phyloP scores from a whole-genome alignment of 2,113 vertebrate species.

The Coturnix japonica region DNA sequence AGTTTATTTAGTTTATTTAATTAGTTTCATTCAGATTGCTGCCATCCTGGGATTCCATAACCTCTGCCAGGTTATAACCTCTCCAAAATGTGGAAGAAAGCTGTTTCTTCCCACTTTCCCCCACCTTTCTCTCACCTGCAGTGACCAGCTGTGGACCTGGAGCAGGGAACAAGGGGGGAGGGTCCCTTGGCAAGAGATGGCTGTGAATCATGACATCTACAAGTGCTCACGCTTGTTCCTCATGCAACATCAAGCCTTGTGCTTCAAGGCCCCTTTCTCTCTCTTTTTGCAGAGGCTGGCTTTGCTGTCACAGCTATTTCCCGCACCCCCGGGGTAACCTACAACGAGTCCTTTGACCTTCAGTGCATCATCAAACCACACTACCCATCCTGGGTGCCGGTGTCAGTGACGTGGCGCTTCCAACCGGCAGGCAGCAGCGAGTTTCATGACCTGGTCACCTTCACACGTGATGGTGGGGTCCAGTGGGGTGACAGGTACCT shows the following conservation, averaged over 20 bases:
- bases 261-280: not conserved
- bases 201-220: fast-evolving
- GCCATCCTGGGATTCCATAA: not conserved
- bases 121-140: not conserved
- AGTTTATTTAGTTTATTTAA: no score
- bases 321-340: conserved; percentile 90
- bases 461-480: conserved; percentile 90
- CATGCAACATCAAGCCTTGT: not conserved
- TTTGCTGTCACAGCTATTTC: conserved; percentile 95
- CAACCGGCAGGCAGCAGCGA: conserved; percentile 82
- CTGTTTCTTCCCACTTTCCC: not conserved
- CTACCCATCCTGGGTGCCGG: conserved; percentile 87
- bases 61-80: not conserved
- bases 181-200: not conserved
- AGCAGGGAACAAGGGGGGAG: not conserved
- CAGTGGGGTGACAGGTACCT: conserved; percentile 89
- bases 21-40: not conserved
- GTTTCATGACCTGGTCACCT: conserved; percentile 93
- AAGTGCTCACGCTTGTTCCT: fast-evolving
- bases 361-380: conserved; percentile 96
- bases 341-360: conserved; percentile 92
- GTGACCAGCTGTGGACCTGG: not conserved
- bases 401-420: conserved; percentile 95
- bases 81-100: fast-evolving
- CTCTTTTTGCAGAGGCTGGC: conserved; percentile 82